Evolutionary conservation across 2,113 vertebrate genomes (phyloP).

Genomic region (Rhinolophus sinicus): DNA sequence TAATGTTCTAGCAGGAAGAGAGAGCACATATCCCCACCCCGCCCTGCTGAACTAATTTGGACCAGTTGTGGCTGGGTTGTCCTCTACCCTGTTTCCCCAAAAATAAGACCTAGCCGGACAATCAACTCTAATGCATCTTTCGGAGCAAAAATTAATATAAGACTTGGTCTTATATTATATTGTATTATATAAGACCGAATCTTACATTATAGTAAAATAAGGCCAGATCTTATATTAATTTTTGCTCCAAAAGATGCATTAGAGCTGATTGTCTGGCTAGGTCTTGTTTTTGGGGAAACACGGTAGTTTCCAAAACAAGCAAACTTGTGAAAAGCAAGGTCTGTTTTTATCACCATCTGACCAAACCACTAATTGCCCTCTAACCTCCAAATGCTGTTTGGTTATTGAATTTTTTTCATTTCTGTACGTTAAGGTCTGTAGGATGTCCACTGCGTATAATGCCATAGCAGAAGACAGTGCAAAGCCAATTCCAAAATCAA

Average conservation of each 20-base stretch:
- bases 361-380: background rate
- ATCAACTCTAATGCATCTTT: too few relatives aligned
- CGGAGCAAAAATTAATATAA: too few relatives aligned
- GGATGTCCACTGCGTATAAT: background rate
- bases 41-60: background rate
- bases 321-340: background rate
- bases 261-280: too few relatives aligned
- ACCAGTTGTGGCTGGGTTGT: background rate
- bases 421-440: background rate
- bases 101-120: too few relatives aligned
- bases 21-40: background rate
- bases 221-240: too few relatives aligned
- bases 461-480: background rate
- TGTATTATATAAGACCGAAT: too few relatives aligned
- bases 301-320: background rate
- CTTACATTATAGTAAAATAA: too few relatives aligned
- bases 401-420: background rate
- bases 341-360: background rate
- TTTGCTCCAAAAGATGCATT: too few relatives aligned
- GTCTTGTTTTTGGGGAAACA: too few relatives aligned
- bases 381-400: background rate
- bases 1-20: background rate
- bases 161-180: too few relatives aligned
- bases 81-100: background rate
- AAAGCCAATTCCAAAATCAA: slow-evolving; percentile 12